These are phyloP conservation scores for Zaprionus tsacasi DNA, from an alignment of 1,140 invertebrate species.

Conservation along the genomic window DNA sequence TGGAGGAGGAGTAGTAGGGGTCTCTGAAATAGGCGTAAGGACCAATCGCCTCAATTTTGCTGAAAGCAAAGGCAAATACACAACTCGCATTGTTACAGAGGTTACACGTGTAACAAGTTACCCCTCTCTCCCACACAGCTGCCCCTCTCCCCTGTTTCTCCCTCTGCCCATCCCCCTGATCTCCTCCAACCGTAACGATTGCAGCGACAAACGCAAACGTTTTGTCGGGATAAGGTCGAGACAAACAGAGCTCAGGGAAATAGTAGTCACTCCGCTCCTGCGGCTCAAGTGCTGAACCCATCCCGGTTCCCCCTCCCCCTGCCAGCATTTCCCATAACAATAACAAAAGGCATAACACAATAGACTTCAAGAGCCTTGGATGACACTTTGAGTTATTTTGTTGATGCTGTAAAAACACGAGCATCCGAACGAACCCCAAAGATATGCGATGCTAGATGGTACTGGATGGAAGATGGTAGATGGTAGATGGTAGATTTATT, in stretches of 20 bases:
- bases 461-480: slow-evolving; percentile 39
- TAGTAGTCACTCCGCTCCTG: slow-evolving; percentile 9
- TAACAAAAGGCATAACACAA: slow-evolving; percentile 63
- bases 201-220: slow-evolving; percentile 57
- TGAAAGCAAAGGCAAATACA: slow-evolving; percentile 47
- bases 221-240: slow-evolving; percentile 64
- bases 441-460: slow-evolving; percentile 72
- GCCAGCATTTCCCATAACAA: slow-evolving; percentile 47
- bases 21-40: slow-evolving; percentile 32
- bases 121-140: too few species aligned
- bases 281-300: not conserved
- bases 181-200: slow-evolving; percentile 43
- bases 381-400: slow-evolving; percentile 81
- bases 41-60: slow-evolving; percentile 47
- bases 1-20: not conserved
- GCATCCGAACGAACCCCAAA: slow-evolving; percentile 31
- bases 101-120: slow-evolving; percentile 64
- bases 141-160: not conserved
- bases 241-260: slow-evolving; percentile 22
- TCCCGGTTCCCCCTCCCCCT: not conserved
- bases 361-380: slow-evolving; percentile 79
- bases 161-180: not conserved
- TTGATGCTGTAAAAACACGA: slow-evolving; percentile 72
- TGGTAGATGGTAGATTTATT: slow-evolving; percentile 62
- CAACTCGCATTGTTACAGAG: slow-evolving; percentile 40